A percentile compares a stretch with the other conserved stretches of the same genome.
Evolutionary conservation across 2,888 invertebrate species (phyloP).

Genomic region (Hypomecis punctinalis): DNA sequence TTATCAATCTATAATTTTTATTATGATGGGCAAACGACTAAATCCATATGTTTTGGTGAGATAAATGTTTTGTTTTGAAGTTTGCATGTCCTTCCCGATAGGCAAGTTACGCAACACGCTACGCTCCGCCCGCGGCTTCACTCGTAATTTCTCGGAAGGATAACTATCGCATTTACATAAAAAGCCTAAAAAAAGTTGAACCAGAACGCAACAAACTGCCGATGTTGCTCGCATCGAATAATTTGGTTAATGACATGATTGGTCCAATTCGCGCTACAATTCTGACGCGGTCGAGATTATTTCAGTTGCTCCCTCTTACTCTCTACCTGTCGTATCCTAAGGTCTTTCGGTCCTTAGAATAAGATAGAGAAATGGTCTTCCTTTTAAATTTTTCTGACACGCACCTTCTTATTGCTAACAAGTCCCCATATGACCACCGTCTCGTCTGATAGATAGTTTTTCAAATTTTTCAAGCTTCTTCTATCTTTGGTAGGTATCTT

Average conservation of each 20-base stretch:
- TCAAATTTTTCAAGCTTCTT: too few species aligned
- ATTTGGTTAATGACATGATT: slow-evolving; percentile 36
- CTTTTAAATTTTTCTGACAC: neutral
- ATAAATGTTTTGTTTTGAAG: neutral
- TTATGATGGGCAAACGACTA: too few species aligned
- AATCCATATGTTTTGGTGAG: too few species aligned
- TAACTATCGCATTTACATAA: slow-evolving; percentile 6
- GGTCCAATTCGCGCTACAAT: neutral
- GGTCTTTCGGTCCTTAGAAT: too few species aligned
- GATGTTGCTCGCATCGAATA: slow-evolving; percentile 1
- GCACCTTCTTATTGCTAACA: too few species aligned
- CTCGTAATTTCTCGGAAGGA: slow-evolving; percentile 23
- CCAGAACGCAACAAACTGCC: slow-evolving; percentile 8
- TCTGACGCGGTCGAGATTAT: neutral
- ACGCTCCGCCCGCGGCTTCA: slow-evolving; percentile 7
- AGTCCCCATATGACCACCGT: too few species aligned
- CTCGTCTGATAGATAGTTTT: too few species aligned
- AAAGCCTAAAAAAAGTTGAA: neutral
- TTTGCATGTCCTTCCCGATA: slow-evolving; percentile 31
- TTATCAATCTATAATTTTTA: too few species aligned
- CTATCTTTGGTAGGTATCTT: too few species aligned
- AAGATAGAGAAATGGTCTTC: neutral
- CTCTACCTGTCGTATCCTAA: neutral
- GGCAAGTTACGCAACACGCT: slow-evolving; percentile 18
- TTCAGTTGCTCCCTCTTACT: neutral